Evolutionary conservation across 2,888 invertebrate genomes (phyloP).

Genomic region (Emmelina monodactyla): DNA sequence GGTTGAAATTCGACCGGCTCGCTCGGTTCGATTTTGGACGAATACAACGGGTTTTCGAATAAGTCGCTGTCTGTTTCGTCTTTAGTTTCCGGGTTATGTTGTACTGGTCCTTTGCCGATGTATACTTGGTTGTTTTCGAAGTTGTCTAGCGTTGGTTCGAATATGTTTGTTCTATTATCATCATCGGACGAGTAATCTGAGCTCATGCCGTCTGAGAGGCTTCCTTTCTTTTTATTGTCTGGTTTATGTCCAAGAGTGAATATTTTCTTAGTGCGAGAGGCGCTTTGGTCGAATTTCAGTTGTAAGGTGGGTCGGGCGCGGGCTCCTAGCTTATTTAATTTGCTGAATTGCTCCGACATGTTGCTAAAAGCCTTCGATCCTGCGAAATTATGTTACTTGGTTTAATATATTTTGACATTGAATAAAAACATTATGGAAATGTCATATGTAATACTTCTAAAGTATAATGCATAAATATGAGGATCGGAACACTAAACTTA

Average conservation of each 20-base stretch:
- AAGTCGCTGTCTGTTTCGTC: slow-evolving; percentile 50
- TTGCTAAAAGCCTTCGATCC: slow-evolving; percentile 87
- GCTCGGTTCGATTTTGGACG: slow-evolving; percentile 51
- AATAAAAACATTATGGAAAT: too few relatives aligned
- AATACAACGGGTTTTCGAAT: slow-evolving; percentile 53
- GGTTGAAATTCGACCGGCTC: slow-evolving; percentile 67
- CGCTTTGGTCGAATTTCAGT: slow-evolving; percentile 52
- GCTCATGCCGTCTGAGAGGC: slow-evolving; percentile 70
- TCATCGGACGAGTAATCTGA: slow-evolving; percentile 64
- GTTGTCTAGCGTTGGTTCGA: slow-evolving; percentile 58
- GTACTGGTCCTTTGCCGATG: slow-evolving; percentile 33
- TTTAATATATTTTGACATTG: neutral
- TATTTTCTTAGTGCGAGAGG: slow-evolving; percentile 51
- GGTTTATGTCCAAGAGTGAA: slow-evolving; percentile 56
- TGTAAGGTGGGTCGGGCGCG: slow-evolving; percentile 59
- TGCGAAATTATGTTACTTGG: slow-evolving; percentile 46
- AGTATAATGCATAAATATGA: neutral
- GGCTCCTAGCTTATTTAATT: slow-evolving; percentile 75
- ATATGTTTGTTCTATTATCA: slow-evolving; percentile 53
- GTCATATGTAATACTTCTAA: neutral
- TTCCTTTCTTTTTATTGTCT: slow-evolving; percentile 68
- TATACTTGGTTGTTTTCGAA: slow-evolving; percentile 59
- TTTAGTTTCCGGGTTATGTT: slow-evolving; percentile 12
- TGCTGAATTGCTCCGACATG: slow-evolving; percentile 87
- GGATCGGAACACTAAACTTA: too few relatives aligned